These are phyloP conservation scores for Podilymbus podiceps DNA, from an alignment of 2,113 vertebrate species.

Conservation along the genomic window DNA sequence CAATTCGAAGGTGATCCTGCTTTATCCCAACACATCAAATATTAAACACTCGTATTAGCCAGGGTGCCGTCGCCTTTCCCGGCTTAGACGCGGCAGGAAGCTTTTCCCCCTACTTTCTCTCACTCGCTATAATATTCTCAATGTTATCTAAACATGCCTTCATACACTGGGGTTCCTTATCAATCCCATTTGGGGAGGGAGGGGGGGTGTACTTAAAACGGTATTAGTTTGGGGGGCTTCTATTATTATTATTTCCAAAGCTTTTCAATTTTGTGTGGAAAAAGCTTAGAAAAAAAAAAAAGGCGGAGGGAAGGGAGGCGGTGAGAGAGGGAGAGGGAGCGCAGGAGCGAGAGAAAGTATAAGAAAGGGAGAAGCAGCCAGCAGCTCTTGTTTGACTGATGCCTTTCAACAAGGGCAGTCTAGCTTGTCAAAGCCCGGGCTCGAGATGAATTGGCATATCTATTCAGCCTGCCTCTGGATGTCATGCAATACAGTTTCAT, in stretches of 20 bases:
- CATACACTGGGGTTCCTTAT: slow-evolving; percentile 84
- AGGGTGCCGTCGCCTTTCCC: slow-evolving; percentile 92
- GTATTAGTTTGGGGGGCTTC: slow-evolving; percentile 75
- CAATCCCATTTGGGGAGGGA: slow-evolving; percentile 72
- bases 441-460: slow-evolving; percentile 96
- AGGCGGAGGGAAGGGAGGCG: slow-evolving; percentile 63
- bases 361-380: slow-evolving; percentile 76
- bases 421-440: slow-evolving; percentile 96
- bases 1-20: slow-evolving; percentile 97
- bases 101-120: slow-evolving; percentile 75
- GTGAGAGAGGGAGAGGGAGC: slow-evolving; percentile 52
- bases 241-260: slow-evolving; percentile 81
- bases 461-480: slow-evolving; percentile 87
- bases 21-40: slow-evolving; percentile 99
- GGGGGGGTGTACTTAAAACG: slow-evolving; percentile 76
- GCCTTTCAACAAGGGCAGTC: slow-evolving; percentile 99
- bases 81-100: slow-evolving; percentile 83
- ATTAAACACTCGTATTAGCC: slow-evolving; percentile 99
- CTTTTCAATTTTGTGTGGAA: slow-evolving; percentile 86
- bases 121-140: slow-evolving; percentile 87
- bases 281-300: slow-evolving; percentile 83
- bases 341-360: slow-evolving; percentile 74
- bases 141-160: slow-evolving; percentile 91
- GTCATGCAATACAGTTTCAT: slow-evolving; percentile 91
- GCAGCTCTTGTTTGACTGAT: slow-evolving; percentile 88